phyloP scores from a whole-genome alignment of 2,888 invertebrate species.

The Hermaeophaga mercurialis region DNA sequence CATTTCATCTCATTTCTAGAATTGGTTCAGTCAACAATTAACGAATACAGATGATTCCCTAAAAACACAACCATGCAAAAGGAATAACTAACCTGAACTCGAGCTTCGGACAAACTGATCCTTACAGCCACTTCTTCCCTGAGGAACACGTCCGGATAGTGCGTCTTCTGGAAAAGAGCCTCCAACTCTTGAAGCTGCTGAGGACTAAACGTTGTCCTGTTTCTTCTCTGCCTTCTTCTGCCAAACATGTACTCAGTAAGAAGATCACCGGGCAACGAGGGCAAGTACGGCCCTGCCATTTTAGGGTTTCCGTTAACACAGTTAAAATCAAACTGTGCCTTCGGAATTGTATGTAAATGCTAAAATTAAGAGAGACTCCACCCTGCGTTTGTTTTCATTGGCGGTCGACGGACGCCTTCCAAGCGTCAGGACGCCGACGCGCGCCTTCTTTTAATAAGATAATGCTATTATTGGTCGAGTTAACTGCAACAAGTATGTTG shows the following conservation, averaged over 20 bases:
- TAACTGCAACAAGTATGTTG: conserved; percentile 36
- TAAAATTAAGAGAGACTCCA: conserved; percentile 52
- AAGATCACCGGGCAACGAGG: conserved; percentile 85
- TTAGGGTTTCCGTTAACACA: conserved; percentile 37
- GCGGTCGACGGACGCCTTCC: conserved; percentile 49
- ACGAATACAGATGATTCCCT: too few relatives aligned
- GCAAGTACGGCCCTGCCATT: conserved; percentile 88
- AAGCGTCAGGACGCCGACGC: conserved; percentile 56
- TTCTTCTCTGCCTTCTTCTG: conserved; percentile 83
- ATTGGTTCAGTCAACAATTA: too few relatives aligned
- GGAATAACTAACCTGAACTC: conserved; percentile 75
- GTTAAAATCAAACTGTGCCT: conserved; percentile 46
- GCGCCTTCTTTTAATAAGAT: conserved; percentile 47
- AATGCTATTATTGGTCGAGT: conserved; percentile 50
- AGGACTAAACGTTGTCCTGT: conserved; percentile 92
- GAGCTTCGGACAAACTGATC: conserved; percentile 89
- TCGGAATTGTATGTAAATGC: conserved; percentile 44
- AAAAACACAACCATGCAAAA: neutral
- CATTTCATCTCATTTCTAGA: too few relatives aligned
- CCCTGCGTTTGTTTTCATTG: conserved; percentile 52
- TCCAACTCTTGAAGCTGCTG: conserved; percentile 92
- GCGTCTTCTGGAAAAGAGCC: conserved; percentile 90
- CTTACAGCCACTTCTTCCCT: conserved; percentile 90
- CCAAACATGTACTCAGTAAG: conserved; percentile 93
- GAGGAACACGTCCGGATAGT: conserved; percentile 88